Evolutionary conservation across 1,140 invertebrate genomes (phyloP).

Genomic region (Aleiodes sp.): DNA sequence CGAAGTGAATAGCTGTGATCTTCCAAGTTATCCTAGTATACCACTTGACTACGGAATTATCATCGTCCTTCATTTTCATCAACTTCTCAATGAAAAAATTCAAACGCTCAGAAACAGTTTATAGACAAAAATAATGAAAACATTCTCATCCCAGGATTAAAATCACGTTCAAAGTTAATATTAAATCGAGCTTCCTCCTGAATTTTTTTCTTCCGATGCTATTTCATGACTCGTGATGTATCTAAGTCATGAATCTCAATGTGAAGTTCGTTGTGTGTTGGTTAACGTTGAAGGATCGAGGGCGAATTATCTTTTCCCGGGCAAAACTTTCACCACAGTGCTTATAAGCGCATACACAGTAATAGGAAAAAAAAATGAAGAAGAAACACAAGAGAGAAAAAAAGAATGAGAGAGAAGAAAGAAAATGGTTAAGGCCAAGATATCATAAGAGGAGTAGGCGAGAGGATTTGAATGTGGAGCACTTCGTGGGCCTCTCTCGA

Average conservation of each 20-base stretch:
- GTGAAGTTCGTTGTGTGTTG: constrained; percentile 48
- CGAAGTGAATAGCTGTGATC: no score
- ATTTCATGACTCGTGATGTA: constrained; percentile 42
- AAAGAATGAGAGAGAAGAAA: background rate
- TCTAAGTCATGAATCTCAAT: constrained; percentile 48
- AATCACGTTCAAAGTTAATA: constrained; percentile 8
- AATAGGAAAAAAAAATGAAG: constrained; percentile 17
- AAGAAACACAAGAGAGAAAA: background rate
- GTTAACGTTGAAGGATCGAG: constrained; percentile 39
- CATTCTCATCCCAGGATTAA: background rate
- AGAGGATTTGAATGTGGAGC: constrained; percentile 24
- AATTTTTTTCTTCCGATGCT: constrained; percentile 7
- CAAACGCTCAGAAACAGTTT: no score
- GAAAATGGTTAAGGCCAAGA: constrained; percentile 10
- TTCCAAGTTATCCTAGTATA: no score
- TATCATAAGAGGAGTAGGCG: constrained; percentile 25
- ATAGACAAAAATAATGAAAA: background rate
- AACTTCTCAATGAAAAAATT: no score
- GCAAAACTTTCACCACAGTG: constrained; percentile 45
- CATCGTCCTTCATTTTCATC: no score
- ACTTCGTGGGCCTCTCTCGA: constrained; percentile 22
- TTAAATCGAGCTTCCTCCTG: background rate
- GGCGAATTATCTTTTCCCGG: constrained; percentile 40
- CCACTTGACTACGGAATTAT: no score
- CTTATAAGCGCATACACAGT: constrained; percentile 29